Evolutionary conservation across 2,888 invertebrate species (phyloP), one percentile per base, ranked within the genome.

Genomic region (Hypolimnas misippus): DNA sequence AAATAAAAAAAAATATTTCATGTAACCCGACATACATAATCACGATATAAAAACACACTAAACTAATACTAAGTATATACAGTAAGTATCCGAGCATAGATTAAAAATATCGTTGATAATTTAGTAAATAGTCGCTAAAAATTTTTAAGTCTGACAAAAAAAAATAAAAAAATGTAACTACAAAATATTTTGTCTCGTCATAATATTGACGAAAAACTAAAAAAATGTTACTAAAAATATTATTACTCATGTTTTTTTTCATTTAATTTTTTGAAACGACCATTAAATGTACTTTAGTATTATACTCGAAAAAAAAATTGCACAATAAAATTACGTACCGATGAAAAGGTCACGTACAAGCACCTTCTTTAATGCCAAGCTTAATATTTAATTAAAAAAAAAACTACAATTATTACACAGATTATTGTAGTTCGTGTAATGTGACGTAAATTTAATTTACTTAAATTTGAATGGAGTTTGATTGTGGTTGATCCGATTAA

Each of bases 51-150:
- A 16, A 38, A 53, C 38, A 35, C 35, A 7, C 35, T 53, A 38
- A 53, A 53, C 52, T 53, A 53, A 14, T 19, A 6, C 19, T 53
- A 53, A 10, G 35, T 53, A 53, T 38, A 53, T 53, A 53, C 52
- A 53, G 52, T 53, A 53, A 53, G 31, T 52, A 19, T 52, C 8
- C 35, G 12, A 49, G 29, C 31, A 17, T 33, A 31, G 31, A 53
- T 7, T 53, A 38, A 31, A 38, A 53, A 21, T 31, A 19, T 53
- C 19, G 21, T 14, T 49, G 29, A 49, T 7, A 14, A 49, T 19
- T 44, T 44, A 4, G 14, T 40, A 5, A 2, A 12, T 38, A n/a
- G 5, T 14, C n/a, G n/a, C n/a, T n/a, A 14, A 42, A 42, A 42
- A 10, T 8, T 3, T n/a, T n/a, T 38, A 46, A 19, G 5, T 2